Base-by-base conservation (phyloP, 2,113 vertebrate species). In the Dipodomys stephensi region DNA sequence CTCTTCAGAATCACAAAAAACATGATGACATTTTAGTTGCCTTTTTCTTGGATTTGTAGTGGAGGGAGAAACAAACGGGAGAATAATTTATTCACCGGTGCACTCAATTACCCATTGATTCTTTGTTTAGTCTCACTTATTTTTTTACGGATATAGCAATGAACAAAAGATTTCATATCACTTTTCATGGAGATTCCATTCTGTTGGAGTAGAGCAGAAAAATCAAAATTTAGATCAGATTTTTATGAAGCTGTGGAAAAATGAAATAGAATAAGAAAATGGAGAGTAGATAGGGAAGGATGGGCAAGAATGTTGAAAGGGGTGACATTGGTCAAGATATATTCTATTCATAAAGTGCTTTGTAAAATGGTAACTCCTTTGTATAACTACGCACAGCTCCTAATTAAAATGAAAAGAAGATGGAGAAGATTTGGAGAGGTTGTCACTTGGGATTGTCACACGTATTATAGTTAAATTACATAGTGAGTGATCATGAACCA, bases 31-130 rank as follows among this genome's bases (percentile, higher is more conserved):
- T 15, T 87, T 64, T 30, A 73, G 30, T 32, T 19, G 4, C 67
- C 57, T 79, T 95, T 94, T 92, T 65, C 32, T 83, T 57, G 69
- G 39, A 73, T 62, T 85, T 81, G 4, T 49, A 22, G 7, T 71
- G 28, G n/a, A 6, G 13, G 39, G 11, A 57, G 20, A 79, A 11
- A 83, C 9, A 71, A 65, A 79, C 69, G 15, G 64, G 28, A 84
- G 87, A 65, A 76, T 15, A 84, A 32, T 73, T 83, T 46, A 92
- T 46, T 35, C 67, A 35, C 32, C 15, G 10, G 28, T 28, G 22
- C 39, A 39, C 74, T 53, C 22, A 46, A n/a, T 67, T 13, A 67
- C 49, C 27, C 16, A 67, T 27, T 74, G 53, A 46, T 35, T 76
- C 19, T 27, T 74, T 67, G 32, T 35, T 76, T 8, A 81, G 76